phyloP scores from a whole-genome alignment of 2,797 vertebrate genomes.

The Cryptoblepharus egeriae region DNA sequence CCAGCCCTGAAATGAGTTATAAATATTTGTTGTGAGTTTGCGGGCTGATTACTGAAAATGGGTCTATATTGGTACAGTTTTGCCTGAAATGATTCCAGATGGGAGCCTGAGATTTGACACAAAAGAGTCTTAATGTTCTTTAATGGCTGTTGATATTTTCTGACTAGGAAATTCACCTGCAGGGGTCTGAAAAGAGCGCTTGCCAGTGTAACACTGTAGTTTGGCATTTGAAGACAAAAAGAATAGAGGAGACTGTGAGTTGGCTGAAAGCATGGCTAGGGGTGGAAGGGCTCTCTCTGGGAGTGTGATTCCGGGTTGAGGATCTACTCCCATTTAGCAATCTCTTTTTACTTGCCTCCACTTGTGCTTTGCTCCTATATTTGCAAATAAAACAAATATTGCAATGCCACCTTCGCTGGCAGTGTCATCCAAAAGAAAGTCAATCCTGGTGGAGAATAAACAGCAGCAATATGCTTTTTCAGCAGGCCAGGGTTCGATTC shows the following conservation, averaged over 20 bases:
- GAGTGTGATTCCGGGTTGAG: neutral
- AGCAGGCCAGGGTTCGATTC: no score
- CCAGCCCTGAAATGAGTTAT: slow-evolving; percentile 38
- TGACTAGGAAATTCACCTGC: neutral
- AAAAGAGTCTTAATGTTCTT: neutral
- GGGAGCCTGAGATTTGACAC: neutral
- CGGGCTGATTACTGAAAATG: neutral
- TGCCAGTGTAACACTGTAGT: neutral
- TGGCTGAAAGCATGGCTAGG: neutral
- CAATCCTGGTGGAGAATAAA: neutral
- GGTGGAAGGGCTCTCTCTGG: neutral
- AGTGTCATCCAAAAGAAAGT: neutral
- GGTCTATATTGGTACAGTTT: neutral
- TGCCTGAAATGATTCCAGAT: neutral
- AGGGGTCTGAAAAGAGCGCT: neutral
- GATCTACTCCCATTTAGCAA: neutral
- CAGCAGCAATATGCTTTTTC: neutral
- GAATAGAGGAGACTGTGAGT: neutral
- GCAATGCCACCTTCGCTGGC: neutral
- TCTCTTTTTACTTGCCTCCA: neutral
- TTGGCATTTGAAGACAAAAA: neutral
- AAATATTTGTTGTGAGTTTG: neutral
- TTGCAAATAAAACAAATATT: neutral
- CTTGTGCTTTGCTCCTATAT: neutral
- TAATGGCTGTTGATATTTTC: neutral